Conservation (phyloP, 2,888 invertebrate species). For the Periphyllus acericola region DNA sequence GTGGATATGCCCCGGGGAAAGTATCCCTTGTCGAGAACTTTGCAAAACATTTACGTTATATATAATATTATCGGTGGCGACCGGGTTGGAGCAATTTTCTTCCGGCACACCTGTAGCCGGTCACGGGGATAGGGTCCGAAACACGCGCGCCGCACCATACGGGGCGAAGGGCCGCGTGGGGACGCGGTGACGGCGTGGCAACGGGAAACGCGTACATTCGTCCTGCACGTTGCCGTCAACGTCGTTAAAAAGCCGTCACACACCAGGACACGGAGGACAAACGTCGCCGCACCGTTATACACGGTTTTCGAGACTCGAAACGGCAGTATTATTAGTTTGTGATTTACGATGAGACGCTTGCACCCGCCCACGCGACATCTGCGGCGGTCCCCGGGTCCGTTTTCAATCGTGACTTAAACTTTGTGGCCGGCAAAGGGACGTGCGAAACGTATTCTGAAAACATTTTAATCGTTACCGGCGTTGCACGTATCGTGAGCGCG, state of each 20-base stretch:
- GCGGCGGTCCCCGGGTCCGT: conserved; percentile 27
- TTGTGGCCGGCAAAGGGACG: background rate
- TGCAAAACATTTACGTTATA: conserved; percentile 38
- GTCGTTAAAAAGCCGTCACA: conserved; percentile 59
- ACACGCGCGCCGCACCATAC: conserved; percentile 12
- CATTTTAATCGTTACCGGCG: conserved; percentile 20
- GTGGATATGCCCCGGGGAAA: conserved; percentile 19
- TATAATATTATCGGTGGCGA: background rate
- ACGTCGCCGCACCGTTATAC: background rate
- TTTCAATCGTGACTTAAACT: conserved; percentile 47
- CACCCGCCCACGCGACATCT: conserved; percentile 4
- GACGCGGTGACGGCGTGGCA: background rate
- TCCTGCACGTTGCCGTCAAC: conserved; percentile 19
- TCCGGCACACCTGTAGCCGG: conserved; percentile 55
- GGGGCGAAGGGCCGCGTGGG: background rate
- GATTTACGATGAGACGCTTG: conserved; percentile 43
- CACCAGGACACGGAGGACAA: background rate
- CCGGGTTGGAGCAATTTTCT: background rate
- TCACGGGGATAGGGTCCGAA: conserved; percentile 3
- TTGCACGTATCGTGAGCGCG: background rate
- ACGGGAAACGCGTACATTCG: background rate
- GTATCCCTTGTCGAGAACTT: conserved; percentile 14
- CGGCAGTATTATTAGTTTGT: conserved; percentile 51
- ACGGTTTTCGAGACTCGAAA: background rate
- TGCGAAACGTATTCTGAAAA: conserved; percentile 3